Evolutionary conservation across 2,797 vertebrate species (phyloP), one percentile per base, ranked within the genome.

Genomic region (Labeo calbasu): DNA sequence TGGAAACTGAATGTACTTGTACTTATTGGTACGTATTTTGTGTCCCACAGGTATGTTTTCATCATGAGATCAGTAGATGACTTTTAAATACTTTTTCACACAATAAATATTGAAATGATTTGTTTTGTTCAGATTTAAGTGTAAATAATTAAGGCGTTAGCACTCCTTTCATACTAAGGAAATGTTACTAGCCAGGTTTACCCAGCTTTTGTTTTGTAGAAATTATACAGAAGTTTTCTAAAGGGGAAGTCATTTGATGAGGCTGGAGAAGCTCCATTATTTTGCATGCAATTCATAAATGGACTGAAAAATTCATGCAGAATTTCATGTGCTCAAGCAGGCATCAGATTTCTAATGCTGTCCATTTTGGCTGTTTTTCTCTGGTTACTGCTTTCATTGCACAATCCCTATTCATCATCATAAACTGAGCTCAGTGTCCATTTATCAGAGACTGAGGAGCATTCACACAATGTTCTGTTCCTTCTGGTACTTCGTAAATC

Each of bases 341-440:
- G 89, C 86, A 89, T 91, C 86, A 86, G 77, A 88, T 93, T 93
- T 86, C 90, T 93, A 91, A 92, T 92, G 92, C 87, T 90, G 86
- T 87, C 75, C 15, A 72, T 73, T 63, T 46, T 87, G 87, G 88
- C 87, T 87, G 89, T 51, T 88, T 90, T 93, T 93, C 91, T 46
- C 84, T 84, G 86, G 86, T 85, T 89, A 90, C 90, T 81, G 91
- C 89, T 93, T 90, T 91, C 88, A 88, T 86, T 89, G 87, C 85
- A 88, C 93, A 94, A 92, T 93, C 91, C 92, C 91, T 91, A 95
- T 94, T 95, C 90, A 94, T 95, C 93, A 94, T 94, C 93, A 94
- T 94, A 94, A 95, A 92, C 90, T 87, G 89, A 92, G 91, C 88
- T 92, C 92, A 95, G 90, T 91, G 92, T 93, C 90, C 91, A 94